A percentile compares a stretch with the other conserved stretches of the same genome.
Conservation (phyloP, 35 echinoderm and acorn worm genomes). For the Ophiothrix spiculata region DNA sequence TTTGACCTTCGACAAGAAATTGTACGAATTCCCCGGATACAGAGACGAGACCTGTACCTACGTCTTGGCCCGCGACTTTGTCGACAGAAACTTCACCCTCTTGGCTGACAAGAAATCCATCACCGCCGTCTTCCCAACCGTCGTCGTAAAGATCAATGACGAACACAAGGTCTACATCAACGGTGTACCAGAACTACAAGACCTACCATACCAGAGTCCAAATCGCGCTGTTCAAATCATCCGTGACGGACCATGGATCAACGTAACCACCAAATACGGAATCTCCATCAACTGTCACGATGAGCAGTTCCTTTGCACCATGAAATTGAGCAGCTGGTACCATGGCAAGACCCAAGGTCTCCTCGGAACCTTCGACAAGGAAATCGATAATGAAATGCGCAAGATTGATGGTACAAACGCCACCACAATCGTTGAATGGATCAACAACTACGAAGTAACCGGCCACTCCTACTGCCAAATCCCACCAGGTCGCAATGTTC, state of each 20-base stretch:
- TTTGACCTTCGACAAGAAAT: slow-evolving; percentile 75
- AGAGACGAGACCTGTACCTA: slow-evolving; percentile 50
- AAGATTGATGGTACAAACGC: slow-evolving; percentile 66
- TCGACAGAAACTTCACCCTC: slow-evolving; percentile 93
- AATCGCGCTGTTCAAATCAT: slow-evolving; percentile 47
- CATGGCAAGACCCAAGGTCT: slow-evolving; percentile 88
- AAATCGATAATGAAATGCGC: slow-evolving; percentile 54
- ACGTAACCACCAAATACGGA: slow-evolving; percentile 75
- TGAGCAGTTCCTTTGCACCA: slow-evolving; percentile 52
- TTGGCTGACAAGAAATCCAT: slow-evolving; percentile 46
- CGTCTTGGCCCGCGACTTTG: slow-evolving; percentile 81
- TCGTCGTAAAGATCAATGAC: slow-evolving; percentile 22
- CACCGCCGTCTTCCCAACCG: slow-evolving; percentile 45
- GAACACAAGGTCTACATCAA: slow-evolving; percentile 63
- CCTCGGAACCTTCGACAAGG: slow-evolving; percentile 69
- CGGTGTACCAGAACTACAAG: slow-evolving; percentile 23
- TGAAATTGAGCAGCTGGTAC: slow-evolving; percentile 89
- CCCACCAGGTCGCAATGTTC: slow-evolving; percentile 26
- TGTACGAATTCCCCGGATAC: slow-evolving; percentile 72
- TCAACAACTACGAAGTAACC: slow-evolving; percentile 74
- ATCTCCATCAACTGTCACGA: slow-evolving; percentile 62
- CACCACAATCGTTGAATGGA: slow-evolving; percentile 47
- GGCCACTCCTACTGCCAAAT: slow-evolving; percentile 43
- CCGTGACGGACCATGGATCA: slow-evolving; percentile 74
- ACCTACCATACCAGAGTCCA: slow-evolving; percentile 62